A percentile compares a stretch with the other conserved stretches of the same genome.
These are phyloP conservation scores for Cosmopolites sordidus DNA, from an alignment of 2,888 invertebrate species.

Conservation along the genomic window DNA sequence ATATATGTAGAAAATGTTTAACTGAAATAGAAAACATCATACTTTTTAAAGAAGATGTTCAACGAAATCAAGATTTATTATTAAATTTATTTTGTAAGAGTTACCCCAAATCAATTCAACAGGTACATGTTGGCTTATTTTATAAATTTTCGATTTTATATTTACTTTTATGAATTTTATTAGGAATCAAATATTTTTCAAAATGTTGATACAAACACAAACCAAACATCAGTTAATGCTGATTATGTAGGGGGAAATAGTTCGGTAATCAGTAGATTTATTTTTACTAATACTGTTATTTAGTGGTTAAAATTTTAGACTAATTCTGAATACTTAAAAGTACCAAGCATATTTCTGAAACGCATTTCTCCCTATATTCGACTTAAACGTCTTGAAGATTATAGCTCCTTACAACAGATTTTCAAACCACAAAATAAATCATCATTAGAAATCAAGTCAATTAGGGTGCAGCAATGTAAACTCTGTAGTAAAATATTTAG, in stretches of 20 bases:
- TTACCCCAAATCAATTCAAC: not conserved
- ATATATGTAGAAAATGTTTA: slow-evolving; percentile 14
- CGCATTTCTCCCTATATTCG: slow-evolving; percentile 3
- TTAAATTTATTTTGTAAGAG: slow-evolving; percentile 6
- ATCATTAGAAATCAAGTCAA: not conserved
- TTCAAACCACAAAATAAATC: not conserved
- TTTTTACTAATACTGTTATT: not conserved
- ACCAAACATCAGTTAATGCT: too few relatives aligned
- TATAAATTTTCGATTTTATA: too few relatives aligned
- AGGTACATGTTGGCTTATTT: too few relatives aligned
- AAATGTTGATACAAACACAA: too few relatives aligned
- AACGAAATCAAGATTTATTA: slow-evolving; percentile 10
- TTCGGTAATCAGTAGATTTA: too few relatives aligned
- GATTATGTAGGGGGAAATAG: too few relatives aligned
- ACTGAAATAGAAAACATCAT: slow-evolving; percentile 12
- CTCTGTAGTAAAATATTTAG: slow-evolving; percentile 8
- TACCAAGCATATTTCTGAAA: slow-evolving; percentile 7
- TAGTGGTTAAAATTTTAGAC: slow-evolving; percentile 5
- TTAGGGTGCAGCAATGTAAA: slow-evolving; percentile 1
- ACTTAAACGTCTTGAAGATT: not conserved
- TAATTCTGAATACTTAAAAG: slow-evolving; percentile 3
- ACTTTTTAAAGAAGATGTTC: slow-evolving; percentile 16
- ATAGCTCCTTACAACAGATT: not conserved
- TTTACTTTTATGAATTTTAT: too few relatives aligned
- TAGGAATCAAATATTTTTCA: too few relatives aligned